phyloP scores from a whole-genome alignment of 2,888 invertebrate genomes.

The Chrysolina haemoptera region DNA sequence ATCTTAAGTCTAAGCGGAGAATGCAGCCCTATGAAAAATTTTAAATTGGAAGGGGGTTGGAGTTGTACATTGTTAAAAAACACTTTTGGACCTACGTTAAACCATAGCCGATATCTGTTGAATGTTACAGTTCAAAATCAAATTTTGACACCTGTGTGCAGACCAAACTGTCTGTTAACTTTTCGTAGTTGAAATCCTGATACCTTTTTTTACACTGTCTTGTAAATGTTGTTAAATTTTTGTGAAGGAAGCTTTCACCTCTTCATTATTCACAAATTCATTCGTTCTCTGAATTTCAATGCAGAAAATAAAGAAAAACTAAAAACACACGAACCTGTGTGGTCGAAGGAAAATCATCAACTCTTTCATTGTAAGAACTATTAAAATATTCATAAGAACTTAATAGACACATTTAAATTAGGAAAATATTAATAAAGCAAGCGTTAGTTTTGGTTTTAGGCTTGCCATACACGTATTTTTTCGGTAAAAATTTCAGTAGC shows the following conservation, averaged over 20 bases:
- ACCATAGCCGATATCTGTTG: too few species aligned
- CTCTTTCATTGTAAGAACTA: background rate
- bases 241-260: background rate
- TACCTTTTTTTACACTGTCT: too few species aligned
- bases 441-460: background rate
- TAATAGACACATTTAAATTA: constrained; percentile 12
- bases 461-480: background rate
- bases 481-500: too few species aligned
- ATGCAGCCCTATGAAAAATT: too few species aligned
- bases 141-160: background rate
- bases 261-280: background rate
- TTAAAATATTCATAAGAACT: constrained; percentile 4
- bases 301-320: background rate
- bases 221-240: too few species aligned
- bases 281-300: background rate
- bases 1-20: too few species aligned
- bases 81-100: too few species aligned
- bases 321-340: background rate
- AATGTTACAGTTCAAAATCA: background rate
- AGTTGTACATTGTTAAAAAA: too few species aligned
- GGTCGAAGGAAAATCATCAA: background rate
- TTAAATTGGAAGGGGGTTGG: too few species aligned
- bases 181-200: too few species aligned
- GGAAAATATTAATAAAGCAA: background rate
- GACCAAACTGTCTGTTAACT: too few species aligned